These are phyloP conservation scores for Charaxes varanes DNA, from an alignment of 1,140 invertebrate genomes.

Conservation along the genomic window DNA sequence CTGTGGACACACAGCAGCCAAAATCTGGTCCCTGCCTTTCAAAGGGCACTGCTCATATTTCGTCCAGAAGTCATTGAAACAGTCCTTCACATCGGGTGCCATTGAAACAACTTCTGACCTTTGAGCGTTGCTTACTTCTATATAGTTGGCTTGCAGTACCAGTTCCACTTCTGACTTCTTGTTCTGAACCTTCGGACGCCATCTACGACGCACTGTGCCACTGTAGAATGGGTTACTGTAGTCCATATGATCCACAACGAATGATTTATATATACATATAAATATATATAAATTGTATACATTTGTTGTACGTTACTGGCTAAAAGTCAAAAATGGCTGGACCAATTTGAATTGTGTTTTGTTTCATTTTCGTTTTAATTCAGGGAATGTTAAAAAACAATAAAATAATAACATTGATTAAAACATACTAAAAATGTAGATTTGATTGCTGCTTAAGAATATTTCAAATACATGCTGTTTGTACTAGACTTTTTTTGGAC, in stretches of 20 bases:
- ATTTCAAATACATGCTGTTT: too few relatives aligned
- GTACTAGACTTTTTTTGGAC: too few relatives aligned
- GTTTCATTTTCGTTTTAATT: too few relatives aligned
- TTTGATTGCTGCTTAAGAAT: too few relatives aligned
- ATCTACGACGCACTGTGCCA: constrained; percentile 84
- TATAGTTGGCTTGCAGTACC: constrained; percentile 82
- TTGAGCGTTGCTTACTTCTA: constrained; percentile 83
- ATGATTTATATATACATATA: too few relatives aligned
- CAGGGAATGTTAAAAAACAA: too few relatives aligned
- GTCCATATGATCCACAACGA: background rate
- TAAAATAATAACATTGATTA: too few relatives aligned
- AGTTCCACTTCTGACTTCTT: constrained; percentile 82
- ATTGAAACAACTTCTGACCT: constrained; percentile 73
- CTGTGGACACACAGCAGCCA: constrained; percentile 89
- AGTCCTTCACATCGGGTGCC: constrained; percentile 81
- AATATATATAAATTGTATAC: too few relatives aligned
- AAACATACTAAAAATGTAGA: too few relatives aligned
- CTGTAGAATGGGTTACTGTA: constrained; percentile 75
- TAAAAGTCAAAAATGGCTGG: too few relatives aligned
- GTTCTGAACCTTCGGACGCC: constrained; percentile 77
- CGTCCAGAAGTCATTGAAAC: constrained; percentile 86
- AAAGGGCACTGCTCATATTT: constrained; percentile 78
- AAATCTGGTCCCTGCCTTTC: constrained; percentile 84
- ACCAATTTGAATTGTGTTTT: too few relatives aligned
- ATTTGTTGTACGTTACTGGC: too few relatives aligned